A percentile compares a stretch with the other conserved stretches of the same genome.
Conservation (phyloP, 2,113 vertebrate genomes). For the Vulpes ferrilata region DNA sequence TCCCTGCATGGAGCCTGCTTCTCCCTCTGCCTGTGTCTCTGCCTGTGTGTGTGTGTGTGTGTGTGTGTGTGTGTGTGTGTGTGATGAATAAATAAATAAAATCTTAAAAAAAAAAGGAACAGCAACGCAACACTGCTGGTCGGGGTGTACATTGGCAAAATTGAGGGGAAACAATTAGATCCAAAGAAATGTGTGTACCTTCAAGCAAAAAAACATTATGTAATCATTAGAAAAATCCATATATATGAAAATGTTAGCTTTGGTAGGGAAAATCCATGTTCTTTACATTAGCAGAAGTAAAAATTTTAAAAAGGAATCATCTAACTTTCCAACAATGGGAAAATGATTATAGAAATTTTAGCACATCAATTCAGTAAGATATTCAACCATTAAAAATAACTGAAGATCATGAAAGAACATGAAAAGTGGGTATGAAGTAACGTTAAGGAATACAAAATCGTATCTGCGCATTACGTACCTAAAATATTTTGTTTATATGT, state of each 20-base stretch:
- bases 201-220: not conserved
- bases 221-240: not conserved
- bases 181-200: slow-evolving; percentile 7
- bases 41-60: too few species aligned
- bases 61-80: too few species aligned
- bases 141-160: not conserved
- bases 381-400: not conserved
- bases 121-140: not conserved
- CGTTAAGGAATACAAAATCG: not conserved
- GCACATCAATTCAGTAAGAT: not conserved
- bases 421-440: not conserved
- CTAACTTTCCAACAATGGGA: not conserved
- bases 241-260: not conserved
- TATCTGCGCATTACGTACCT: not conserved
- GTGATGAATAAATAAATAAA: too few species aligned
- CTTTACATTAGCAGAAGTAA: not conserved
- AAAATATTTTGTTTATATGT: not conserved
- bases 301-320: not conserved
- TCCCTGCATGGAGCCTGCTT: too few species aligned
- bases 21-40: too few species aligned
- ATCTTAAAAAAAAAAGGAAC: too few species aligned
- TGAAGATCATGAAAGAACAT: not conserved
- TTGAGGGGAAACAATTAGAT: not conserved
- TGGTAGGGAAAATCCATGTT: not conserved
- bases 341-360: not conserved